These are phyloP conservation scores for Beroe ovata DNA, from an alignment of 37 sponge, comb jelly and placozoan species.

Conservation along the genomic window DNA sequence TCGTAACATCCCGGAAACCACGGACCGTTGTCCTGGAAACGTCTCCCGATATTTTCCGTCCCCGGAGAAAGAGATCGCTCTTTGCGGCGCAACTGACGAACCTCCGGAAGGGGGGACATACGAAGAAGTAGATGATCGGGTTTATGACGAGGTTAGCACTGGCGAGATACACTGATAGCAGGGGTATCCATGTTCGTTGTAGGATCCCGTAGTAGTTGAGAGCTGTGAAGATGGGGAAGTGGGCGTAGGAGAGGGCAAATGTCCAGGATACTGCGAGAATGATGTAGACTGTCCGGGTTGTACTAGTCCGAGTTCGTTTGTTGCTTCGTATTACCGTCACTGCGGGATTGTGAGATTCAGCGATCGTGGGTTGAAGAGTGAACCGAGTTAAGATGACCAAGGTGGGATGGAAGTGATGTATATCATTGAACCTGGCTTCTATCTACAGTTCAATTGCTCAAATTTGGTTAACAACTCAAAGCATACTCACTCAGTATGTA, in stretches of 20 bases:
- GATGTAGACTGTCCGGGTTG: conserved; percentile 37
- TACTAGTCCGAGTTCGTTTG: conserved; percentile 13
- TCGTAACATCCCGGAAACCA: neutral
- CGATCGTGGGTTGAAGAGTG: too few species aligned
- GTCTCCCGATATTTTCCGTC: neutral
- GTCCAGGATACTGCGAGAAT: conserved; percentile 51
- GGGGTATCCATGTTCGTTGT: conserved; percentile 3
- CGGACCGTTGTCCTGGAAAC: neutral
- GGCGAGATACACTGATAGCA: conserved; percentile 37
- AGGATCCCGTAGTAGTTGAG: conserved; percentile 24
- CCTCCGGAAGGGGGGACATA: conserved; percentile 13
- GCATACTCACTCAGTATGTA: conserved; percentile 25
- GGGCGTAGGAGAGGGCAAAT: conserved; percentile 43
- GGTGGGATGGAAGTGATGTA: too few species aligned
- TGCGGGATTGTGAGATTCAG: too few species aligned
- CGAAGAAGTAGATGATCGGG: conserved; percentile 49
- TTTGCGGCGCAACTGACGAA: neutral
- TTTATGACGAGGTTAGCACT: conserved; percentile 57
- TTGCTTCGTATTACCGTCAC: conserved; percentile 4
- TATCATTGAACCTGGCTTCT: too few species aligned
- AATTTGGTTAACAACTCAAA: too few species aligned
- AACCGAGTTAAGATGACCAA: too few species aligned
- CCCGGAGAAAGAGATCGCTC: neutral
- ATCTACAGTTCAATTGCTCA: too few species aligned
- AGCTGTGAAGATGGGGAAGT: conserved; percentile 60